Percentiles rank a stretch among this genome's conserved stretches.
These are phyloP conservation scores for Lycophotia porphyrea DNA, from an alignment of 2,888 invertebrate genomes.

Conservation along the genomic window DNA sequence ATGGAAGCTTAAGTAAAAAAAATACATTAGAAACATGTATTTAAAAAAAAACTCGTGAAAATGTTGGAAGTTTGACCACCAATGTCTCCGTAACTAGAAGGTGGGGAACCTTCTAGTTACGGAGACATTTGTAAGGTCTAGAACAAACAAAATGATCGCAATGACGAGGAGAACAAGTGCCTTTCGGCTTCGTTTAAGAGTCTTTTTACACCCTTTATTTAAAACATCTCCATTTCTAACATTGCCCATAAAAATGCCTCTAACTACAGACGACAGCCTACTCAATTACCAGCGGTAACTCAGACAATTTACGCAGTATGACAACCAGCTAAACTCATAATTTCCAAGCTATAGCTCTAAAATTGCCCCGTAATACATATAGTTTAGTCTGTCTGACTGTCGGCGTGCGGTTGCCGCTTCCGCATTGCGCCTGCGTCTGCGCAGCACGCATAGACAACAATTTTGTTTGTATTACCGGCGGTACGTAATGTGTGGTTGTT, in stretches of 20 bases:
- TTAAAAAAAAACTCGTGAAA: too few relatives aligned
- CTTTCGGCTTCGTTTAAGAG: too few relatives aligned
- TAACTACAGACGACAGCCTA: neutral
- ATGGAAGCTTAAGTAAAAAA: too few relatives aligned
- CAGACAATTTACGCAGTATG: slow-evolving; percentile 36
- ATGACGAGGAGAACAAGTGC: too few relatives aligned
- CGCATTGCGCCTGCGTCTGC: slow-evolving; percentile 78
- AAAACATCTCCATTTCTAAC: neutral
- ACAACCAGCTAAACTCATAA: slow-evolving; percentile 45
- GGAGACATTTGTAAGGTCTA: too few relatives aligned
- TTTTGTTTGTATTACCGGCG: slow-evolving; percentile 70
- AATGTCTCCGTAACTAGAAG: too few relatives aligned
- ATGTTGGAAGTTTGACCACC: too few relatives aligned
- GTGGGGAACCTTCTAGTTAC: too few relatives aligned
- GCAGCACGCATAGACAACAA: slow-evolving; percentile 69
- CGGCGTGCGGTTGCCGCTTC: slow-evolving; percentile 74
- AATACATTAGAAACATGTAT: too few relatives aligned
- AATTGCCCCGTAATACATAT: slow-evolving; percentile 57
- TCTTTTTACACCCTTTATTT: too few relatives aligned
- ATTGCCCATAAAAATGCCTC: slow-evolving; percentile 6
- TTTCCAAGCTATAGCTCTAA: slow-evolving; percentile 38
- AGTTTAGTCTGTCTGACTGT: slow-evolving; percentile 62
- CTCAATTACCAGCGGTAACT: slow-evolving; percentile 17
- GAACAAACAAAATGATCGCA: too few relatives aligned
- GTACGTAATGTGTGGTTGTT: slow-evolving; percentile 63